A percentile compares a stretch with the other conserved stretches of the same genome.
phyloP scores from a whole-genome alignment of 2,113 vertebrate species.

The Tilapia sparmanii region DNA sequence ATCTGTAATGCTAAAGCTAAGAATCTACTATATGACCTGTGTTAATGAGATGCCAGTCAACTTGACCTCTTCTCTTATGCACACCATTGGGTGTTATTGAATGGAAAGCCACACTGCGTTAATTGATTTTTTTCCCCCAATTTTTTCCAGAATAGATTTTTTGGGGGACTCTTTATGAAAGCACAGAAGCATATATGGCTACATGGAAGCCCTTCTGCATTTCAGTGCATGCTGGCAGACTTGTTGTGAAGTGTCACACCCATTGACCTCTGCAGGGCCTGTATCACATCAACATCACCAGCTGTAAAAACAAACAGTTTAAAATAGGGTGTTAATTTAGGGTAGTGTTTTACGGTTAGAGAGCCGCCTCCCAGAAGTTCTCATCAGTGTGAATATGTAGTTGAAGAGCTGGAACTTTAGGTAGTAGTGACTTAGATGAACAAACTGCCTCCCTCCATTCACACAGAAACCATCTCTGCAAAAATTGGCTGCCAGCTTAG shows the following conservation, averaged over 20 bases:
- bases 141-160: not conserved
- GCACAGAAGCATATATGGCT: not conserved
- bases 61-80: not conserved
- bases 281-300: not conserved
- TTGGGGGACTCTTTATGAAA: not conserved
- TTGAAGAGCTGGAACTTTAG: not conserved
- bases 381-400: not conserved
- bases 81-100: not conserved
- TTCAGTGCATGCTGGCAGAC: not conserved
- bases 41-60: not conserved
- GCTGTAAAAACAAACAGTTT: not conserved
- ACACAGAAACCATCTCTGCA: not conserved
- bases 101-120: not conserved
- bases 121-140: fast-evolving
- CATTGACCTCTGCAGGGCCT: not conserved
- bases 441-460: not conserved
- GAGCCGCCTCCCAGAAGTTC: not conserved
- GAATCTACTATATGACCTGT: not conserved
- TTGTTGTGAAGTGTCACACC: not conserved
- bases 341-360: not conserved
- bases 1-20: not conserved
- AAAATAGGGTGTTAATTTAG: not conserved
- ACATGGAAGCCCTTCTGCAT: not conserved
- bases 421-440: not conserved
- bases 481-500: not conserved